These are phyloP conservation scores for Timema cristinae DNA, from an alignment of 2,888 invertebrate genomes.

Conservation along the genomic window DNA sequence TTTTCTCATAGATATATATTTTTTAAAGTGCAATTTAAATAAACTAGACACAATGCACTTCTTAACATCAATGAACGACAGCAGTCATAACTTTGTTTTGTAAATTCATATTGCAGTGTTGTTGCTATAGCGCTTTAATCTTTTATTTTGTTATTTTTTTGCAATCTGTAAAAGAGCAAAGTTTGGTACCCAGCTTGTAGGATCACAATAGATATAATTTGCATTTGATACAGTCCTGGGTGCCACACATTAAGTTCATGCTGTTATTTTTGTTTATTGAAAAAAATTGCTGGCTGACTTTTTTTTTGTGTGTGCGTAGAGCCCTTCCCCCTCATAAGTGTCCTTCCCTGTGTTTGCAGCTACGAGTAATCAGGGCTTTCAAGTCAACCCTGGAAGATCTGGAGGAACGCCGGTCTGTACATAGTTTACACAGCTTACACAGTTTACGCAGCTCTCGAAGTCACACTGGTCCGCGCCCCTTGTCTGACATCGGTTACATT, in stretches of 20 bases:
- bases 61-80: slow-evolving; percentile 23
- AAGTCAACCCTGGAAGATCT: slow-evolving; percentile 99
- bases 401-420: slow-evolving; percentile 97
- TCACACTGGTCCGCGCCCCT: slow-evolving; percentile 67
- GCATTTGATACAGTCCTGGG: no score
- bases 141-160: slow-evolving; percentile 12
- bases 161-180: slow-evolving; percentile 16
- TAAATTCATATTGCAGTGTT: neutral
- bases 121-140: slow-evolving; percentile 18
- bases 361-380: slow-evolving; percentile 99
- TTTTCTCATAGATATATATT: no score
- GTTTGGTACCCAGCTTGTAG: slow-evolving; percentile 9
- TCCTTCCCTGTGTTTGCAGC: slow-evolving; percentile 80
- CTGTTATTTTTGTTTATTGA: neutral
- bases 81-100: slow-evolving; percentile 19
- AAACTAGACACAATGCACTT: no score
- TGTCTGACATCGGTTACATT: slow-evolving; percentile 81
- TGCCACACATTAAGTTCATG: no score
- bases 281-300: slow-evolving; percentile 24
- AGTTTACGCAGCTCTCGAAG: slow-evolving; percentile 75
- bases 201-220: no score
- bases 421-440: slow-evolving; percentile 93
- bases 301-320: slow-evolving; percentile 32
- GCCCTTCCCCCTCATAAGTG: slow-evolving; percentile 39
- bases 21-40: no score